Percentiles rank a stretch among this genome's conserved stretches.
These are phyloP conservation scores for Nomada ruficornis DNA, from an alignment of 2,888 invertebrate species.

Conservation along the genomic window DNA sequence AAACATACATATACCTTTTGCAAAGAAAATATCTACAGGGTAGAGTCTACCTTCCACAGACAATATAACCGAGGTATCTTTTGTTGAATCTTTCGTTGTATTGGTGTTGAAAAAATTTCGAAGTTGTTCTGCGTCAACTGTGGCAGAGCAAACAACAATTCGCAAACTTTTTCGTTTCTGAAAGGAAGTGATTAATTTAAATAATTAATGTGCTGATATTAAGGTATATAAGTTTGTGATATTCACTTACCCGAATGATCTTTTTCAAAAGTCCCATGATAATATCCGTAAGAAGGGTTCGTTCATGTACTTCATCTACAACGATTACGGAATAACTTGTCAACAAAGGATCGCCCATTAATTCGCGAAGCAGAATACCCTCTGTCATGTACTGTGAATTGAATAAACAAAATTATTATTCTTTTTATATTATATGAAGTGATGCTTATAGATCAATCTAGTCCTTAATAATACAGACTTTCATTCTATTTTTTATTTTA, in stretches of 20 bases:
- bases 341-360: constrained; percentile 97
- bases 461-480: too few relatives aligned
- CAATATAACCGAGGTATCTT: constrained; percentile 92
- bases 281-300: constrained; percentile 96
- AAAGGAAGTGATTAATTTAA: constrained; percentile 54
- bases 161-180: constrained; percentile 92
- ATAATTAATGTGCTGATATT: not conserved
- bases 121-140: constrained; percentile 95
- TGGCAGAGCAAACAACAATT: constrained; percentile 96
- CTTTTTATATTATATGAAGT: not conserved
- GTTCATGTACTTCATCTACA: constrained; percentile 98
- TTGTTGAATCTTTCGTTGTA: constrained; percentile 82
- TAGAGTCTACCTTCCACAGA: constrained; percentile 95
- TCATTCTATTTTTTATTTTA: too few relatives aligned
- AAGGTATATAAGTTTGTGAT: not conserved
- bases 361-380: constrained; percentile 96
- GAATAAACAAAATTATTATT: constrained; percentile 18
- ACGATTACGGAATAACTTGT: constrained; percentile 95
- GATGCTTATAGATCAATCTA: too few relatives aligned
- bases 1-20: constrained; percentile 86
- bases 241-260: constrained; percentile 88
- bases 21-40: constrained; percentile 94
- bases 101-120: constrained; percentile 91
- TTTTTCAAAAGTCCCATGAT: constrained; percentile 97
- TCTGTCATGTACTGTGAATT: constrained; percentile 95